Evolutionary conservation across 2,113 vertebrate genomes (phyloP), one percentile per base, ranked within the genome.

Genomic region (Rhipidura dahli): DNA sequence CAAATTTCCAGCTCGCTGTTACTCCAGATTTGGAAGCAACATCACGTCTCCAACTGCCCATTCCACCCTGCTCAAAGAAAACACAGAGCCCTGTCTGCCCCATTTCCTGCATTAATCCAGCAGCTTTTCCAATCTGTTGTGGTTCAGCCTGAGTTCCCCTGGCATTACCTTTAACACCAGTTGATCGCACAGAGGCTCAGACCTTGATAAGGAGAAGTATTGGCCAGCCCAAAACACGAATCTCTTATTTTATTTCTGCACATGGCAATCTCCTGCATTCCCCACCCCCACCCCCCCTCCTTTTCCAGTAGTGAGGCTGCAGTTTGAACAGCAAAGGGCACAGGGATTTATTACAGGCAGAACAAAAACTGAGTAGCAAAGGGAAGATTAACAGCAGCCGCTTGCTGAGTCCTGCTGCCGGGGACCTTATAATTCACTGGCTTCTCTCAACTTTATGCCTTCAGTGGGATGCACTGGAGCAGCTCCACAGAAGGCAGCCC

Each of bases 331-430:
- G 81, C 83, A 79, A 94, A 91, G 81, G 81, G 33, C 31, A 7
- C 1, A 0, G 49, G 84, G 84, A 96, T 95, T 96, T 97, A 93
- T 90, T 91, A 57, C 75, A 85, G 80, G 66, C 73, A 54, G 87
- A 94, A 83, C 40, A 79, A 89, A 94, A 94, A 66, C 60, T 26
- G 81, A 65, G 73, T 64, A 91, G 87, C 31, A 5, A 76, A 87
- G 49, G 44, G 61, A 89, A 97, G 83, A 93, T 91, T 79, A 96
- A 96, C 83, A 84, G 81, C 95, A 84, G 76, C 70, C 1, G 0
- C 81, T 96, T 49, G 78, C 81, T 15, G 81, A 89, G 87, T 50
- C 40, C 57, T 76, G 5, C 77, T 85, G 16, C 23, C 0, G 0
- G 70, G 54, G 37, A 94, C 73, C 59, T 89, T 69, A 10, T 87